These are phyloP conservation scores for Limanda limanda DNA, from an alignment of 2,113 vertebrate species.

Conservation along the genomic window DNA sequence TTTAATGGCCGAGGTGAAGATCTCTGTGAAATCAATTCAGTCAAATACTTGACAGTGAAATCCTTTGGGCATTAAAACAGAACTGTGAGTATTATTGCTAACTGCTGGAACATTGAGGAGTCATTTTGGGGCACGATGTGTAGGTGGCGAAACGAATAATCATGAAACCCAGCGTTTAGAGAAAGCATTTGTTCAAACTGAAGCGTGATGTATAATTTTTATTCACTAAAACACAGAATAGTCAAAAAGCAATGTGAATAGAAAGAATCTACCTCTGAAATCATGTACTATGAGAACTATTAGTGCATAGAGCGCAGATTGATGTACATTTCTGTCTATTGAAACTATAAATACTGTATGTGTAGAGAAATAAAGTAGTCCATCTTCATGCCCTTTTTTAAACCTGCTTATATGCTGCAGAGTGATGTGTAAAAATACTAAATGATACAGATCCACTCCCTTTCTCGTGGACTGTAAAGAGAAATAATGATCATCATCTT, in stretches of 20 bases:
- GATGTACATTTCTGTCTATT: background rate
- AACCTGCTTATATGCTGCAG: background rate
- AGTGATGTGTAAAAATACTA: background rate
- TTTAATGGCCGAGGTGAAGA: background rate
- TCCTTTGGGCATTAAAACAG: background rate
- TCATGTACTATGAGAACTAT: too few relatives aligned
- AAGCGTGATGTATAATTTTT: background rate
- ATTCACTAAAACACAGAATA: background rate
- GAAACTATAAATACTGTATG: too few relatives aligned
- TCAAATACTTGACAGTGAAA: background rate
- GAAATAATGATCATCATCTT: background rate
- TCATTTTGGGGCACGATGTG: constrained; percentile 1
- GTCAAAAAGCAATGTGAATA: background rate
- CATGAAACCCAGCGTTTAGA: background rate
- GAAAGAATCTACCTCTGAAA: background rate
- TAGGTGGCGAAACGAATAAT: constrained; percentile 27
- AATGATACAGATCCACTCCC: background rate
- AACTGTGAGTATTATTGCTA: background rate
- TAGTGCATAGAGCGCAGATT: background rate
- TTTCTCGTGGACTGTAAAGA: background rate
- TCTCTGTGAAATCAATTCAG: background rate
- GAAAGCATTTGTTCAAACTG: background rate
- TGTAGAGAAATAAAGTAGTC: too few relatives aligned
- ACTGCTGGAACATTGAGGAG: constrained; percentile 6
- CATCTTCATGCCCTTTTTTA: background rate